These are phyloP conservation scores for Neodon shergylaensis DNA, from an alignment of 2,113 vertebrate genomes.

Conservation along the genomic window DNA sequence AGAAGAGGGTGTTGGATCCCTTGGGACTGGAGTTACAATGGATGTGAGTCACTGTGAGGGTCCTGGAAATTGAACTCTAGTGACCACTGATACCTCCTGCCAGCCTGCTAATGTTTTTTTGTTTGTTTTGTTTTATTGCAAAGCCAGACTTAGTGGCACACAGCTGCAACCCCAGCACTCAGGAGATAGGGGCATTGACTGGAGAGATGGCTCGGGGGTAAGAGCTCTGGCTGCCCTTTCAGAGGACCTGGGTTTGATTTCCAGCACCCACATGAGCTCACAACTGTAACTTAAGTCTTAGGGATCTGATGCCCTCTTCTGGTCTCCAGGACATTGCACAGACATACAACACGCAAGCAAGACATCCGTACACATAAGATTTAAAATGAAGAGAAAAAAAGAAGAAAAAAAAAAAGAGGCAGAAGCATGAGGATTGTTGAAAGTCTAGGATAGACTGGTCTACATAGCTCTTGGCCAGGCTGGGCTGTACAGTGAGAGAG, in stretches of 20 bases:
- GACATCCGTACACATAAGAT: not conserved
- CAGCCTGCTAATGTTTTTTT: not conserved
- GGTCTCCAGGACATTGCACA: not conserved
- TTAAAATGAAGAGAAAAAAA: not conserved
- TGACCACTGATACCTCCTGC: not conserved
- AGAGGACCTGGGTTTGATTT: not conserved
- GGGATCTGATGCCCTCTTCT: not conserved
- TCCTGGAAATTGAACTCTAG: not conserved
- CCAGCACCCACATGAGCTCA: not conserved
- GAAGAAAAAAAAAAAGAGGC: not conserved
- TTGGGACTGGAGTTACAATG: not conserved
- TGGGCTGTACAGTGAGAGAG: not conserved
- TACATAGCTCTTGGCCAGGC: not conserved
- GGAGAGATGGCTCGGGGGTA: not conserved
- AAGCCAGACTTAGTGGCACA: not conserved
- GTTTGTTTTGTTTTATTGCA: not conserved
- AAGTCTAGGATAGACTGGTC: not conserved
- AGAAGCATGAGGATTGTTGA: not conserved
- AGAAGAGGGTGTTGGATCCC: not conserved
- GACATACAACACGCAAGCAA: not conserved
- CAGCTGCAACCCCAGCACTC: not conserved
- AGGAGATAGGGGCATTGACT: not conserved
- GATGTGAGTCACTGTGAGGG: not conserved
- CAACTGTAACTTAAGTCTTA: not conserved
- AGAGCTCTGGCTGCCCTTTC: fast-evolving